Base-by-base conservation (phyloP, 1,140 invertebrate genomes). In the Hycleus cichorii region DNA sequence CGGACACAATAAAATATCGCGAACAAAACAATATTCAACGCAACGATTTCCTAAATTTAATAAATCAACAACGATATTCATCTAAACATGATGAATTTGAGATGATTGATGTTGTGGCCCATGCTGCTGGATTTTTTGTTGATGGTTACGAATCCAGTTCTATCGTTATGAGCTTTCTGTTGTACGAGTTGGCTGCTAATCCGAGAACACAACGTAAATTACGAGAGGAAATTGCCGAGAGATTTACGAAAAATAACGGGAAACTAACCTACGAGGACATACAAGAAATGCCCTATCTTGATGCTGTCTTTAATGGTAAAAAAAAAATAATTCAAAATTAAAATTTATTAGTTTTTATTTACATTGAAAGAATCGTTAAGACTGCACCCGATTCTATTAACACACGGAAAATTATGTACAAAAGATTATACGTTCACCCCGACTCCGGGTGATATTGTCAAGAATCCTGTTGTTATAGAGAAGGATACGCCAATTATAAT, bases 161-260 rank as follows among this genome's bases (percentile, higher is more conserved):
- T 7, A 48, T 32, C 2, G 53, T 51, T 2, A 48, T 66, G 18
- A 50, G 45, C 50, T 59, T 59, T 47, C 50, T 58, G 1, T 12
- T 66, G 9, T 88, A 86, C 64, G 77, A 83, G 43, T 66, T 90
- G 18, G 80, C 85, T 4, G 74, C 62, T 10, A 82, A 86, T 73
- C 80, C 77, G 4, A 74, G 79, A 1, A 78, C 81, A 42, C 87
- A 90, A 65, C 74, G 83, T 1, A 85, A 82, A 70, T 68, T 91
- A 3, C 76, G 81, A 38, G 66, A 82, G 60, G 88, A 91, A 75
- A 68, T 89, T 1, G 60, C 69, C 9, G 67, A 47, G 32, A 39
- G 74, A 2, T 52, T 72, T 27, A 43, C 59, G 2, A 66, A 67
- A 32, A 60, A 70, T 27, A 49, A 65, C 4, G 72, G 68, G 7